Evolutionary conservation across 1,140 invertebrate genomes (phyloP).

Genomic region (Sycophaga agraensis): DNA sequence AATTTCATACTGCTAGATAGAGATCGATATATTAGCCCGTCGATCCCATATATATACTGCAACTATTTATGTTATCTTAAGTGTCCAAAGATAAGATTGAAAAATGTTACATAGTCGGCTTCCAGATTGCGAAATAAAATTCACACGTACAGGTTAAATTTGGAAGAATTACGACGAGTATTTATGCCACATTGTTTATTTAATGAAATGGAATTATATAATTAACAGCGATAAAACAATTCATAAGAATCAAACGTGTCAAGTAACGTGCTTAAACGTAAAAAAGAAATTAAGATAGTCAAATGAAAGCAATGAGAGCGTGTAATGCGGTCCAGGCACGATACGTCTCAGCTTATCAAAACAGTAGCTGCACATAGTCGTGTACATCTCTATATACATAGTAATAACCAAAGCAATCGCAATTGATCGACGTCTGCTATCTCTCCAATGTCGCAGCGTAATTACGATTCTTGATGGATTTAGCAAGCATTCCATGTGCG

Average conservation of each 20-base stretch:
- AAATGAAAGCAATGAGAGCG: too few relatives aligned
- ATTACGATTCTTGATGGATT: constrained; percentile 15
- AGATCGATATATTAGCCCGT: not conserved
- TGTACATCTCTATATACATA: not conserved
- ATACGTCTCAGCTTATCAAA: constrained; percentile 7
- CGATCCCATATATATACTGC: constrained; percentile 10
- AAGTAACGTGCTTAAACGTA: too few relatives aligned
- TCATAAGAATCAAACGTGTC: too few relatives aligned
- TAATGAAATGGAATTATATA: too few relatives aligned
- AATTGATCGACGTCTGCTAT: constrained; percentile 22
- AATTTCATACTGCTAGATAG: constrained; percentile 2
- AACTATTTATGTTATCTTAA: constrained; percentile 4
- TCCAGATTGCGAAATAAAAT: too few relatives aligned
- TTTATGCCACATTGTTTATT: too few relatives aligned
- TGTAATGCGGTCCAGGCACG: too few relatives aligned
- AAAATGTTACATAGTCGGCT: too few relatives aligned
- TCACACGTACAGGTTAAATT: too few relatives aligned
- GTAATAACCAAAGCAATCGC: constrained; percentile 17
- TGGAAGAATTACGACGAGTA: too few relatives aligned
- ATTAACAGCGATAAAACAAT: too few relatives aligned
- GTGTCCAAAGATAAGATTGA: constrained; percentile 10
- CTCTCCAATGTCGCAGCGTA: constrained; percentile 1
- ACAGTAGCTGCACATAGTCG: not conserved
- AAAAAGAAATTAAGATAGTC: too few relatives aligned
- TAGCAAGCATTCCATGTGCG: not conserved